Evolutionary conservation across 2,113 vertebrate genomes (phyloP), one percentile per base, ranked within the genome.

Genomic region (Corythoichthys intestinalis): DNA sequence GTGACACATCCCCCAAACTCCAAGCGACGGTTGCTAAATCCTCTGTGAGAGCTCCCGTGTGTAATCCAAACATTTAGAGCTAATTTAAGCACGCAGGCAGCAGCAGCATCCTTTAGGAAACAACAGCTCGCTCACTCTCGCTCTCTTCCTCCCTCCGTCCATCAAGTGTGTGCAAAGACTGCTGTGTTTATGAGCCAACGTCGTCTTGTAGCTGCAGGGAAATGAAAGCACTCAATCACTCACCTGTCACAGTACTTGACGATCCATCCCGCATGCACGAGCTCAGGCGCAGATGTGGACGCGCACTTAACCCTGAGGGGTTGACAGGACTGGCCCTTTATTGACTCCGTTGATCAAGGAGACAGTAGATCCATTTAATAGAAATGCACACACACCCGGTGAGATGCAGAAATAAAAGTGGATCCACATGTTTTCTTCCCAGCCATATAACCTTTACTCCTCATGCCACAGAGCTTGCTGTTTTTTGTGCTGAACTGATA

Each of bases 61-160:
- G 89, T 89, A 91, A 91, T 89, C 89, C 89, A 90, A 90, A 92
- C 89, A 91, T 91, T 90, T 88, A 85, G 87, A 87, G 91, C 91
- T 92, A 90, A 92, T 92, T 91, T 91, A 87, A 90, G 88, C 88
- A 84, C 83, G 78, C 84, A 89, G 83, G 84, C 85, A 88, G 86
- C 79, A 87, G 88, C 83, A 82, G 81, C 81, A 88, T 89, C 90
- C 91, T 91, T 91, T 85, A 89, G 89, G 86, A 89, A 90, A 85
- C 86, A 86, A 80, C 86, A 82, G 62, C 69, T 80, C 82, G 74
- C 73, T 66, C 69, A 59, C 39, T 41, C 57, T 71, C 49, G 49
- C 53, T n/a, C 63, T 66, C 73, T 70, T 41, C 70, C 81, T 70
- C 81, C 59, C 69, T 76, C 81, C 67, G 52, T 38, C 59, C 15